Percentiles rank a stretch among this genome's conserved stretches.
phyloP scores from a whole-genome alignment of 2,113 vertebrate species.

The Oncorhynchus masou region DNA sequence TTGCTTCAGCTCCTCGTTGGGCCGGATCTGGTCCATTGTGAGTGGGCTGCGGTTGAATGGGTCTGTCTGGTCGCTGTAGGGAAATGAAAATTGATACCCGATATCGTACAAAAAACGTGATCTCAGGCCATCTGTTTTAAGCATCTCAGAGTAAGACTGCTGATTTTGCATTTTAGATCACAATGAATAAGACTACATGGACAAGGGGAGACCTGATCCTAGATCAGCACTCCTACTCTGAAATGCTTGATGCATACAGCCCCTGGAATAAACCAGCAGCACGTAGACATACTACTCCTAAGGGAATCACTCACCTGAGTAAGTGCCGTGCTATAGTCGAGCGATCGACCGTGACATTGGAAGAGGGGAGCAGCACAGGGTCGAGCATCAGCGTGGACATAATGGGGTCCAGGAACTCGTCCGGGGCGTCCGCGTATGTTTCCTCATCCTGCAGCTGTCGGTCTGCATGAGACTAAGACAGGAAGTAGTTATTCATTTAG shows the following conservation, averaged over 20 bases:
- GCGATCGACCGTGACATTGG: slow-evolving; percentile 94
- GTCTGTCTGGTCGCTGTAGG: slow-evolving; percentile 92
- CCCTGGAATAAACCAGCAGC: neutral
- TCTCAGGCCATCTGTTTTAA: too few relatives aligned
- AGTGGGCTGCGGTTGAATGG: slow-evolving; percentile 98
- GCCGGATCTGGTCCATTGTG: slow-evolving; percentile 99
- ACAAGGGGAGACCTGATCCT: too few relatives aligned
- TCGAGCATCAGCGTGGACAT: slow-evolving; percentile 98
- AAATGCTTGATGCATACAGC: neutral
- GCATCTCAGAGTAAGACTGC: too few relatives aligned
- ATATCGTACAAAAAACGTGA: neutral
- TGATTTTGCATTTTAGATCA: too few relatives aligned
- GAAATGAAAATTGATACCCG: slow-evolving; percentile 1
- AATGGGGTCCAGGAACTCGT: slow-evolving; percentile 97
- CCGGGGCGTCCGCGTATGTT: slow-evolving; percentile 91
- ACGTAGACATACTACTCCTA: neutral
- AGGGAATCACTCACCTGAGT: slow-evolving; percentile 82
- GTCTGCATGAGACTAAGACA: slow-evolving; percentile 89
- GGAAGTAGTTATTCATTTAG: neutral
- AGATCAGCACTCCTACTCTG: too few relatives aligned
- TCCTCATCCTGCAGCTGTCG: slow-evolving; percentile 95
- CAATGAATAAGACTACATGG: too few relatives aligned
- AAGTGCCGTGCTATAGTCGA: slow-evolving; percentile 96
- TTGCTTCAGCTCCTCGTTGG: slow-evolving; percentile 94
- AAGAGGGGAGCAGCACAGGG: slow-evolving; percentile 93